Percentiles rank a stretch among this genome's conserved stretches.
These are phyloP conservation scores for Lutjanus argentimaculatus DNA, from an alignment of 2,797 vertebrate species.

Conservation along the genomic window DNA sequence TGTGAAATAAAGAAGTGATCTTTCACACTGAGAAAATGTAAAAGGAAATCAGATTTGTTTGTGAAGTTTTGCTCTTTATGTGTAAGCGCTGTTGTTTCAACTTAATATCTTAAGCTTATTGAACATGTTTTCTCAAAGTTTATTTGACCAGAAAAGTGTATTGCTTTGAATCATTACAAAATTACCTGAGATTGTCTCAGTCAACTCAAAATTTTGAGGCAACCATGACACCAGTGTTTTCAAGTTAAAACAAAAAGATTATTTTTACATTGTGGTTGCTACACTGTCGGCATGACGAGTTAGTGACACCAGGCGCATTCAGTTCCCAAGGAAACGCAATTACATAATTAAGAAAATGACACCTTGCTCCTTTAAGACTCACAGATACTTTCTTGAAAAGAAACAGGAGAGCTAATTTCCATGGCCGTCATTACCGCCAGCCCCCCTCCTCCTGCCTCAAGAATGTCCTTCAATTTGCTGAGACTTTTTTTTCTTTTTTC, in stretches of 20 bases:
- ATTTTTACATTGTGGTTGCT: constrained; percentile 4
- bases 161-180: too few species aligned
- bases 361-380: constrained; percentile 43
- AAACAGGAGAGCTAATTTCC: constrained; percentile 50
- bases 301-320: constrained; percentile 15
- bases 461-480: constrained; percentile 72
- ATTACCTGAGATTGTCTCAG: too few species aligned
- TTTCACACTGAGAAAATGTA: too few species aligned
- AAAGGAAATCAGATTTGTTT: too few species aligned
- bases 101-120: too few species aligned
- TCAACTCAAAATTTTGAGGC: too few species aligned
- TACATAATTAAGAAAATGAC: constrained; percentile 48
- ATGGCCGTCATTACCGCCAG: constrained; percentile 40
- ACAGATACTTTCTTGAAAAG: constrained; percentile 42
- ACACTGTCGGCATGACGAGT: constrained; percentile 5
- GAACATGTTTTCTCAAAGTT: too few species aligned
- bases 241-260: not conserved
- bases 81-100: too few species aligned
- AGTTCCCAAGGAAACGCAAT: constrained; percentile 55
- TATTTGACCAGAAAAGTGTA: too few species aligned
- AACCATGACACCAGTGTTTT: too few species aligned
- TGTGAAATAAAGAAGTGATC: too few species aligned
- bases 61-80: too few species aligned
- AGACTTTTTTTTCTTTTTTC: not conserved
- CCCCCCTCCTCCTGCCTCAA: not conserved